These are phyloP conservation scores for Brachylomia viminalis DNA, from an alignment of 2,888 invertebrate genomes.

Conservation along the genomic window DNA sequence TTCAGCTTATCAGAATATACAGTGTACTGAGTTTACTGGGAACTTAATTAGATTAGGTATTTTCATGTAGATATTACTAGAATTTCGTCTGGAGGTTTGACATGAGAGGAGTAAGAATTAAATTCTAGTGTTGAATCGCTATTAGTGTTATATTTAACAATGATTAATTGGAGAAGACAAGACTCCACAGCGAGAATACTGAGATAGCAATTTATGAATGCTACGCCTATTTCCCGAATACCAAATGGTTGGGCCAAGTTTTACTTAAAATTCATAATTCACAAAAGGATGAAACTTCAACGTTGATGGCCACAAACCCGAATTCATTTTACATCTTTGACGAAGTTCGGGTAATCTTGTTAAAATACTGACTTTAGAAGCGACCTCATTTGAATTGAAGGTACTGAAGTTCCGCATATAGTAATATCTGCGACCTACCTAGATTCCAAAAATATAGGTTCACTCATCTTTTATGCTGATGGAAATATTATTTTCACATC, in stretches of 20 bases:
- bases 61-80: constrained; percentile 7
- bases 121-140: neutral
- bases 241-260: constrained; percentile 32
- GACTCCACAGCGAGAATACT: neutral
- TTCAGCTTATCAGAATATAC: neutral
- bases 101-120: neutral
- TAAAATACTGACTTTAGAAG: constrained; percentile 51
- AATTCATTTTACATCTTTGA: constrained; percentile 65
- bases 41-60: neutral
- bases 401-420: constrained; percentile 21
- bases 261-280: constrained; percentile 56
- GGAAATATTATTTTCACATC: constrained; percentile 35
- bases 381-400: constrained; percentile 40
- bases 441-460: constrained; percentile 21
- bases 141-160: neutral
- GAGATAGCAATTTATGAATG: constrained; percentile 21
- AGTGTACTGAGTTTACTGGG: neutral
- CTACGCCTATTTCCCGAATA: constrained; percentile 29
- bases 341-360: constrained; percentile 59
- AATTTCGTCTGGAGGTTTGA: constrained; percentile 7
- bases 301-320: constrained; percentile 44
- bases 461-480: constrained; percentile 37
- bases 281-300: constrained; percentile 59
- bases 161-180: neutral
- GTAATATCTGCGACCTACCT: neutral